Evolutionary conservation across 1,140 invertebrate species (phyloP).

Genomic region (Bombus soroeensis): DNA sequence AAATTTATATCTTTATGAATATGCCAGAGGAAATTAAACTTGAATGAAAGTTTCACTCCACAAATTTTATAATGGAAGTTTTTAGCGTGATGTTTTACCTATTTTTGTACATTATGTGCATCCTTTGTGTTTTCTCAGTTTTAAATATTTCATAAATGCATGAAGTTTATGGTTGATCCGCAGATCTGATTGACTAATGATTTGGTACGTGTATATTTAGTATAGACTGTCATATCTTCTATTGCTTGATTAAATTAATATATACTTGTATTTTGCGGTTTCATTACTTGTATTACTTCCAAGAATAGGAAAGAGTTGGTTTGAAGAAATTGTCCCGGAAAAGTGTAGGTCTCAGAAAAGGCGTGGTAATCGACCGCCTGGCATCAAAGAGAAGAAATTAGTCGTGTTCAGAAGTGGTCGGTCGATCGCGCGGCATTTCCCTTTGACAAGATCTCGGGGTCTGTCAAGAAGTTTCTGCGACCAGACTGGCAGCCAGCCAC

Average conservation of each 20-base stretch:
- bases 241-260: background rate
- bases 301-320: background rate
- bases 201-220: background rate
- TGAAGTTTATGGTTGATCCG: too few relatives aligned
- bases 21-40: background rate
- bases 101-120: background rate
- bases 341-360: conserved; percentile 37
- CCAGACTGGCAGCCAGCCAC: conserved; percentile 58
- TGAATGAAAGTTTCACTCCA: background rate
- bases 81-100: too few relatives aligned
- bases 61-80: too few relatives aligned
- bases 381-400: conserved; percentile 66
- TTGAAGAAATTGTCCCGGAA: background rate
- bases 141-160: background rate
- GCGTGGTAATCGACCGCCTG: conserved; percentile 32
- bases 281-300: too few relatives aligned
- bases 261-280: too few relatives aligned
- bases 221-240: background rate
- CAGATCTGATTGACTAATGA: too few relatives aligned
- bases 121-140: background rate
- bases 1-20: background rate
- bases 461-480: conserved; percentile 58
- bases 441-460: conserved; percentile 53
- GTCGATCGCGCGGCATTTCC: conserved; percentile 60
- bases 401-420: conserved; percentile 58